Evolutionary conservation across 1,140 invertebrate genomes (phyloP).

Genomic region (Monochamus saltuarius): DNA sequence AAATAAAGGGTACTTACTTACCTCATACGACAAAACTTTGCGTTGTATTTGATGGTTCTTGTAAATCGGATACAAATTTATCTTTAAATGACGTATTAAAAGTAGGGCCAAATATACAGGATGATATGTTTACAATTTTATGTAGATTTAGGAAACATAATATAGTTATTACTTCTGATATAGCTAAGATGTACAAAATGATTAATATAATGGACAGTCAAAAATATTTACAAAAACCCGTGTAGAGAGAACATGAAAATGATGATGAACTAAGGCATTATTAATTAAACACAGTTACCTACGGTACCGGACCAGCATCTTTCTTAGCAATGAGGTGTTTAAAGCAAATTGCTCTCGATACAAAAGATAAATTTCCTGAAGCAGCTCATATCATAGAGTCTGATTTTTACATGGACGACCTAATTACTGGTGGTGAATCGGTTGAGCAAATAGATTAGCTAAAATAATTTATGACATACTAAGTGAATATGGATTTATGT

Average conservation of each 20-base stretch:
- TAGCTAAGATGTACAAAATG: constrained; percentile 31
- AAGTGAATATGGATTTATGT: too few species aligned
- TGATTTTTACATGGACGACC: constrained; percentile 43
- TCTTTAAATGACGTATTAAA: too few species aligned
- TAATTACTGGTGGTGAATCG: constrained; percentile 29
- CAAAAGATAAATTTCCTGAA: constrained; percentile 28
- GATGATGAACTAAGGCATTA: constrained; percentile 38
- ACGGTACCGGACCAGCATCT: constrained; percentile 34
- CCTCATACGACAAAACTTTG: constrained; percentile 46
- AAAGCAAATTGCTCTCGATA: constrained; percentile 30
- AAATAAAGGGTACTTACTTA: constrained; percentile 42
- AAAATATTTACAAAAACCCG: constrained; percentile 47
- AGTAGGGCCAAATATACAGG: too few species aligned
- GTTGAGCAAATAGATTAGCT: too few species aligned
- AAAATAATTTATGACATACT: too few species aligned
- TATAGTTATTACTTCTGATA: constrained; percentile 36
- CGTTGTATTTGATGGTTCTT: constrained; percentile 32
- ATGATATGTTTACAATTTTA: too few species aligned
- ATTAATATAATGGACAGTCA: constrained; percentile 20
- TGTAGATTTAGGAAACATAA: constrained; percentile 42
- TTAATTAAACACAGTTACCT: constrained; percentile 40
- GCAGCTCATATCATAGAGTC: constrained; percentile 19
- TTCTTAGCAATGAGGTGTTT: constrained; percentile 37
- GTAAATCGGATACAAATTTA: too few species aligned
- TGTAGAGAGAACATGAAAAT: constrained; percentile 45